Evolutionary conservation across 2,113 vertebrate species (phyloP), one percentile per base, ranked within the genome.

Genomic region (Pteronura brasiliensis): DNA sequence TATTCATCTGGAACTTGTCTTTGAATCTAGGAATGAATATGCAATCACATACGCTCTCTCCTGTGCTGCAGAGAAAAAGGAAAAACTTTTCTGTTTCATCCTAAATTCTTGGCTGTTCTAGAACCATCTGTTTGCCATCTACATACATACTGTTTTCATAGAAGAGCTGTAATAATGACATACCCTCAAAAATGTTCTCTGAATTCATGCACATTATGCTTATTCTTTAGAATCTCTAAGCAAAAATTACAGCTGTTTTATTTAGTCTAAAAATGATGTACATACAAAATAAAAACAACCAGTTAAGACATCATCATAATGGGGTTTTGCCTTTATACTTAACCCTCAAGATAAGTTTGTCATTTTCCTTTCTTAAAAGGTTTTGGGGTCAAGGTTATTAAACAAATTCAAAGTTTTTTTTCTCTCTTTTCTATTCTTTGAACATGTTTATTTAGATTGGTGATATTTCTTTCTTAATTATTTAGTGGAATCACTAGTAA

Each of bases 161-260:
- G 65, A 55, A 59, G 39, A 93, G 44, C 27, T 74, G 67, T 17
- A 44, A 79, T 17, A 44, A 79, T 81, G 55, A 87, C 36, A 71
- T 79, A 65, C 21, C 31, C 15, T 90, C 31, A 77, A 57, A 93
- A 93, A 59, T 59, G 10, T 93, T 86, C 69, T 90, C 71, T 92
- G 59, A 83, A 97, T 87, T 86, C 63, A 90, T 42, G 88, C 44
- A 74, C 23, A 69, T 88, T 31, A 27, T 80, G 34, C 25, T 80
- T 93, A 93, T 80, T 96, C 67, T 91, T 96, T 92, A 84, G 42
- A 96, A 82, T 96, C 20, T 82, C 87, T 89, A 90, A 72, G 72
- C 42, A 86, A 92, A 91, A 18, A 79, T 39, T 69, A 72, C 1
- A 79, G 20, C 36, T 95, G 42, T 93, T 97, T 96, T 81, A 15